A percentile compares a stretch with the other conserved stretches of the same genome.
These are phyloP conservation scores for Tetranychus piercei DNA, from an alignment of 2,888 invertebrate genomes.

Conservation along the genomic window DNA sequence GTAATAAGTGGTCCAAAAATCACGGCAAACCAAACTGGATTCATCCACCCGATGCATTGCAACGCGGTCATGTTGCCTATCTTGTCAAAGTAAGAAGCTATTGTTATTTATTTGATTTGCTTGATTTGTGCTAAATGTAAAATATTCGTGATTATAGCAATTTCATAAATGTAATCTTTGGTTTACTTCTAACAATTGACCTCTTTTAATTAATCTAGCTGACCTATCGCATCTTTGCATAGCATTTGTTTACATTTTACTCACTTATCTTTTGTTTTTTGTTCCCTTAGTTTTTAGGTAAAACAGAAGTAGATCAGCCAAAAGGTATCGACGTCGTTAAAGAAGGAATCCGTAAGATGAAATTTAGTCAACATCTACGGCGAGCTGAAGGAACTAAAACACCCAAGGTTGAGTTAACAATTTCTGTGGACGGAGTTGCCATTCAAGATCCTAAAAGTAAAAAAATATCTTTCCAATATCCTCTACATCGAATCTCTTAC, in stretches of 20 bases:
- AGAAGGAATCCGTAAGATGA: conserved; percentile 85
- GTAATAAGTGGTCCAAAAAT: conserved; percentile 30
- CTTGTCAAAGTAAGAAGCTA: conserved; percentile 64
- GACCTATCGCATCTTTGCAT: not conserved
- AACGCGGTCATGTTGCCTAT: conserved; percentile 88
- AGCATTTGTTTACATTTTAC: conserved; percentile 12
- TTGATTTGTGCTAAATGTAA: not conserved
- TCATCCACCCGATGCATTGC: conserved; percentile 76
- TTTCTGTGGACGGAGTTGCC: conserved; percentile 88
- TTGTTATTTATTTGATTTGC: not conserved
- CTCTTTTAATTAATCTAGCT: not conserved
- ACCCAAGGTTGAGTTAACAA: conserved; percentile 59
- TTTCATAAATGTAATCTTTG: not conserved
- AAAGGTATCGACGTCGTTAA: conserved; percentile 96
- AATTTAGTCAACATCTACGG: conserved; percentile 76
- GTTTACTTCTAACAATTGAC: not conserved
- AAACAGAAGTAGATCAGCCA: conserved; percentile 80
- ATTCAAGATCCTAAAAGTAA: conserved; percentile 54
- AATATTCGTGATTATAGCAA: not conserved
- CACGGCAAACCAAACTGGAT: conserved; percentile 52
- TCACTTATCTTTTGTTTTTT: not conserved
- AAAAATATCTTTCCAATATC: conserved; percentile 75
- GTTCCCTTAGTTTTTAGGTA: conserved; percentile 61
- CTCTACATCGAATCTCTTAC: conserved; percentile 89
- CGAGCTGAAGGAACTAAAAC: conserved; percentile 41